These are phyloP conservation scores for Bryconaethiops microstoma DNA, from an alignment of 2,797 vertebrate species.

Conservation along the genomic window DNA sequence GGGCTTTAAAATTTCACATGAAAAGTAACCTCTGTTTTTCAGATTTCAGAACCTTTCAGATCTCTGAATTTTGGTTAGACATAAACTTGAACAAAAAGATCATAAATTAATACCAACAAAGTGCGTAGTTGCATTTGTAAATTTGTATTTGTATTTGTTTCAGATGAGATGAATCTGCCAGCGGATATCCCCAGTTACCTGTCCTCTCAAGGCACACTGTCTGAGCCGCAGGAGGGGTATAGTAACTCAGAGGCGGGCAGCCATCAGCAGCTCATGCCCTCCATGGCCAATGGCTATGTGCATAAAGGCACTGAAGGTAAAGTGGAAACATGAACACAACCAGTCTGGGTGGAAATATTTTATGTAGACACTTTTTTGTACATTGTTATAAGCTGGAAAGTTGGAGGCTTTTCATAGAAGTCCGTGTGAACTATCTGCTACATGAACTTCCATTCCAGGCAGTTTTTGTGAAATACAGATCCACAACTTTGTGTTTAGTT, in stretches of 20 bases:
- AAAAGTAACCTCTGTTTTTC: not conserved
- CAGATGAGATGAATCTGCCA: conserved; percentile 96
- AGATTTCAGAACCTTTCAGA: not conserved
- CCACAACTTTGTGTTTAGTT: too few species aligned
- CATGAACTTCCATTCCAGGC: not conserved
- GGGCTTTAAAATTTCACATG: not conserved
- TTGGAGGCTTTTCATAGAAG: not conserved
- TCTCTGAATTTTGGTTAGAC: not conserved
- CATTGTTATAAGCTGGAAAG: not conserved
- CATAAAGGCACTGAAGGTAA: conserved; percentile 90
- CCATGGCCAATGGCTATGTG: conserved; percentile 81
- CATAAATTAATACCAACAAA: not conserved
- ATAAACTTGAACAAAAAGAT: not conserved
- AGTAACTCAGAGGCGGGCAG: conserved; percentile 92
- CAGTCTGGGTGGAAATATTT: not conserved
- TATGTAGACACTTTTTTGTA: not conserved
- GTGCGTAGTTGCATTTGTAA: not conserved
- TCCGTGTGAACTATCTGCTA: not conserved
- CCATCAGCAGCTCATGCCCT: conserved; percentile 97
- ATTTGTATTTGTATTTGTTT: not conserved
- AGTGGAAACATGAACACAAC: too few species aligned
- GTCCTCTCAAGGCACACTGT: conserved; percentile 94
- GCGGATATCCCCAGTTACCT: conserved; percentile 96
- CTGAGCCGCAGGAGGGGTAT: conserved; percentile 93
- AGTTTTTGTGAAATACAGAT: not conserved